Evolutionary conservation across 2,797 vertebrate species (phyloP), one percentile per base, ranked within the genome.

Genomic region (Lemur catta): DNA sequence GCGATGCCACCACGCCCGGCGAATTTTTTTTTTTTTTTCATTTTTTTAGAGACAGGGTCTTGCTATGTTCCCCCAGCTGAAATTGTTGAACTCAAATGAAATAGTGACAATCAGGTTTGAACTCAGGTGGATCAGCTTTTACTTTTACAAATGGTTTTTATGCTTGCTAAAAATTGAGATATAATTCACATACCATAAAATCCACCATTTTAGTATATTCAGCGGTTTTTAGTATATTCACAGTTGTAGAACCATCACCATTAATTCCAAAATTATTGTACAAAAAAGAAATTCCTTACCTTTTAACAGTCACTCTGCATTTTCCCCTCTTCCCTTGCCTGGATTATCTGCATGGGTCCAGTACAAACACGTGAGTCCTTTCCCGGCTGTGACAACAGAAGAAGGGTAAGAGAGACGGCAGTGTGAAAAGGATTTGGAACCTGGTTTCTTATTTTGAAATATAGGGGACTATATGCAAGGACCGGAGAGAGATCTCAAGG

Each of bases 71-170:
- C 7, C 33, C 63, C n/a, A 15, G 33, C 33, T n/a, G 63, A 65
- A 65, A 65, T 65, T 38, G 63, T 30, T 90, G 80, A 93, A 94
- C 52, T 94, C 35, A 92, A 84, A 76, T 72, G 8, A 93, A 94
- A 90, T 90, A 20, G 22, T 76, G 80, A 89, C 11, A 50, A 50
- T 84, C 26, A 92, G 50, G 15, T 93, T 65, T 96, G 61, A 96
- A 93, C 59, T 89, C 24, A 71, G 72, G 61, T 72, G 74, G 24
- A 38, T 96, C 67, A 85, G 24, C 26, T 91, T 78, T 69, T 22
- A 89, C 65, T 89, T 94, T 89, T 74, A 12, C 69, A 97, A 92
- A 50, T 41, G 38, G 24, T 75, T 80, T 93, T 93, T 80, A 89
- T 76, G 43, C 43, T 84, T 86, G 7, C 7, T 8, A 84, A 94